Percentiles rank a stretch among this genome's conserved stretches.
Evolutionary conservation across 2,113 vertebrate genomes (phyloP).

Genomic region (Alaudala cheleensis): DNA sequence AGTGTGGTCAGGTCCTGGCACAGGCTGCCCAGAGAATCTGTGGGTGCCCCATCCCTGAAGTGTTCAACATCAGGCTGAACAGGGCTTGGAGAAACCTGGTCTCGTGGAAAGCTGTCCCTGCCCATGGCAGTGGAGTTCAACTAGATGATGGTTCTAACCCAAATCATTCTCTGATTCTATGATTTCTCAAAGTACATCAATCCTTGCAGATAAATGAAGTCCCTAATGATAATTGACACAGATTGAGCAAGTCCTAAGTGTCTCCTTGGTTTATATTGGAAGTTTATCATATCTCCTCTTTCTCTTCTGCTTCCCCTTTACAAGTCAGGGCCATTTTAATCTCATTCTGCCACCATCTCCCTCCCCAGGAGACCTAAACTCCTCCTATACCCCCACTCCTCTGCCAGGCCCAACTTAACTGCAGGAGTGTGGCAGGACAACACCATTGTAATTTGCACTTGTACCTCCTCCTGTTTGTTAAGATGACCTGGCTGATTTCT

Average conservation of each 20-base stretch:
- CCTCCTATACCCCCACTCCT: not conserved
- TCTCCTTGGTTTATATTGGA: not conserved
- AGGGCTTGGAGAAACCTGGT: not conserved
- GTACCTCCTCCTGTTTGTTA: constrained; percentile 3
- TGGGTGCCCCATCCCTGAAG: not conserved
- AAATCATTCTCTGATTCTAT: not conserved
- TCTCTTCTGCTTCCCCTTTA: not conserved
- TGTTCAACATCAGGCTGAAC: not conserved
- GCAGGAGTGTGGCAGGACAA: not conserved
- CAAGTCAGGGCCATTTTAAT: not conserved
- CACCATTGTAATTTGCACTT: not conserved
- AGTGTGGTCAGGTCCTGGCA: not conserved
- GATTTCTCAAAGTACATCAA: not conserved
- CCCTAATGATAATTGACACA: rapidly evolving
- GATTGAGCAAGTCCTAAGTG: not conserved
- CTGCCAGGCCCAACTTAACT: not conserved
- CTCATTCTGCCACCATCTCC: not conserved
- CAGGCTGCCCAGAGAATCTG: not conserved
- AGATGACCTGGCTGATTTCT: not conserved
- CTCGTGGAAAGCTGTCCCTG: not conserved
- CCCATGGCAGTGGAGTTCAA: not conserved
- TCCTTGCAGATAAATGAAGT: not conserved
- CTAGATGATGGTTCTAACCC: not conserved
- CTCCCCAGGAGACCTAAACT: not conserved
- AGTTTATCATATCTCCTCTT: not conserved